Evolutionary conservation across 2,797 vertebrate genomes (phyloP), one percentile per base, ranked within the genome.

Genomic region (Schizopygopsis malacanthus): DNA sequence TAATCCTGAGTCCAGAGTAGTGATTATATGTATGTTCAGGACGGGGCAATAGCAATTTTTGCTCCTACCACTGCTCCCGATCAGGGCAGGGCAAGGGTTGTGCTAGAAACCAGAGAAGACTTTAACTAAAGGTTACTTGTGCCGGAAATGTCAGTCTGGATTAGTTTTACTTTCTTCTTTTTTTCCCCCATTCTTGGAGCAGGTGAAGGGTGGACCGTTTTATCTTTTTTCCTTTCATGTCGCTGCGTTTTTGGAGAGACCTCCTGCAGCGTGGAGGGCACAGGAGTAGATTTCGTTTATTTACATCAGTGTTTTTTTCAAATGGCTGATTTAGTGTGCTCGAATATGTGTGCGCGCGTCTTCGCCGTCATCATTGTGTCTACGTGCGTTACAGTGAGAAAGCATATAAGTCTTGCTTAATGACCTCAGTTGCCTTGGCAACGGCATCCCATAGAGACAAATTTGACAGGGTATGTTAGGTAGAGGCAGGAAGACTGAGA

Each of bases 391-490:
- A 82, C 82, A 90, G 86, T 91, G 87, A 89, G 85, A 91, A 90
- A 92, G 89, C 91, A 90, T 92, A 93, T 93, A 92, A 90, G 90
- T 92, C 89, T 91, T 92, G 91, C 89, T 91, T 94, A 94, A 94
- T 93, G 92, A 92, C 90, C 91, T 52, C 52, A 86, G 94, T 94
- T 93, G 90, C 93, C 85, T 28, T 70, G 86, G 93, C 91, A 95
- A 95, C 93, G 87, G 90, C 92, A 91, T 93, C 91, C 92, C 91
- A 92, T 88, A 86, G 93, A 94, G 93, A 93, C 91, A 88, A 90
- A 90, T 93, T 88, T 90, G 87, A 90, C 83, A 78, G 88, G 70
- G 86, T 82, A 84, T 88, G 89, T 88, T 90, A 79, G 75, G 84
- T 63, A 69, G 82, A 83, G 45, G 63, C 56, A 45, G 81, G 63